phyloP scores from a whole-genome alignment of 2,797 vertebrate genomes.

The Enteromius paludinosus region DNA sequence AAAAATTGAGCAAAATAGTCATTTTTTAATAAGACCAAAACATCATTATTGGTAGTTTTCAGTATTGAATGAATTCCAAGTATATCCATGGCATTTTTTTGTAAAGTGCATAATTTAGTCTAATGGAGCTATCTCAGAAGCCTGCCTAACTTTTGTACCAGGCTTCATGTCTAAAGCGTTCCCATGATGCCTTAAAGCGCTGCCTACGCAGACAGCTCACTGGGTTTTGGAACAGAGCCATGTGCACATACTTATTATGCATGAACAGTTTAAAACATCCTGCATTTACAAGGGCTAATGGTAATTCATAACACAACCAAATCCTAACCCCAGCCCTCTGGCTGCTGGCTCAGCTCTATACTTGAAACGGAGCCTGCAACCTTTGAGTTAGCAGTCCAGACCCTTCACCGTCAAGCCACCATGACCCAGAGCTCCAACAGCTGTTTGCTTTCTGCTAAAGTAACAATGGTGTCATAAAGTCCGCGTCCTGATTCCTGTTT shows the following conservation, averaged over 20 bases:
- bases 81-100: not conserved
- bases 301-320: slow-evolving; percentile 36
- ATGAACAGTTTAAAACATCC: slow-evolving; percentile 30
- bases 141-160: not conserved
- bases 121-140: slow-evolving; percentile 4
- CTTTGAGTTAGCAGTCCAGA: slow-evolving; percentile 32
- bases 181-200: not conserved
- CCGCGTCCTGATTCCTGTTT: slow-evolving; percentile 39
- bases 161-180: not conserved
- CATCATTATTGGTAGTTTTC: not conserved
- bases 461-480: slow-evolving; percentile 45
- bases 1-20: not conserved
- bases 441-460: slow-evolving; percentile 49
- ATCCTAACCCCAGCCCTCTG: slow-evolving; percentile 33
- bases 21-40: not conserved
- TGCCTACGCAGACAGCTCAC: not conserved
- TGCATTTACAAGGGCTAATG: slow-evolving; percentile 38
- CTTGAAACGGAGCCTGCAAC: slow-evolving; percentile 32
- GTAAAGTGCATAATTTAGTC: not conserved
- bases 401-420: slow-evolving; percentile 21
- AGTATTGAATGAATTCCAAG: not conserved
- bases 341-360: slow-evolving; percentile 31
- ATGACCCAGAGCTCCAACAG: slow-evolving; percentile 35
- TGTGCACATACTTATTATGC: slow-evolving; percentile 18
- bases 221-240: slow-evolving; percentile 32